Base-by-base conservation (phyloP, 2,888 invertebrate species). In the Chrysolina oricalcia region DNA sequence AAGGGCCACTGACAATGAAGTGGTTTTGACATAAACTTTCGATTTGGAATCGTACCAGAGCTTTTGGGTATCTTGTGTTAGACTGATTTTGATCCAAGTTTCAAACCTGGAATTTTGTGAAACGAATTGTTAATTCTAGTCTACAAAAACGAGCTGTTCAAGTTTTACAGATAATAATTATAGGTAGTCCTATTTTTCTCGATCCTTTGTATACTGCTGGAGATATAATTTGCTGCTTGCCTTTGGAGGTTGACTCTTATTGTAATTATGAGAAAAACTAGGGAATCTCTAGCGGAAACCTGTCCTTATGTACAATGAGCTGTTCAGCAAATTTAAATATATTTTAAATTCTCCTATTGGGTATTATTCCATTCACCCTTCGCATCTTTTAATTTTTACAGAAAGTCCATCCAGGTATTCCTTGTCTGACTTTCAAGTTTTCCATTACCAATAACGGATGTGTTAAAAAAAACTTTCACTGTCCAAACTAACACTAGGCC, bases 41-140 rank as follows among this genome's bases (percentile, higher is more conserved):
- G 6, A 13, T n/a, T 59, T 1, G 23, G 15, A 15, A 6, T 3
- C 6, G 15, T 59, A n/a, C 59, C 59, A 35, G 59, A 59, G 59
- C 6, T 35, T 46, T 59, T 35, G 15, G 23, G n/a, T 35, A n/a
- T 35, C 59, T 59, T 35, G 35, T 35, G 17, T 59, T 59, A 59
- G 59, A 59, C 59, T 59, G 59, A 59, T 59, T 59, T 59, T n/a
- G 10, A 46, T n/a, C 46, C 2, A 46, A 15, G 46, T 46, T 46
- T 13, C 59, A 8, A 35, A 35, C 15, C 2, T 59, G 13, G 15
- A n/a, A 21, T 48, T 11, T 59, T 59, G 27, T 13, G 15, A 15
- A 59, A 35, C 59, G 8, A n/a, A 27, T 27, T 35, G 59, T 59
- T 59, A 9, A n/a, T 27, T 59, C 59, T 59, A 59, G 59, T 59